These are phyloP conservation scores for Dicyrtomina minuta DNA, from an alignment of 2,888 invertebrate species.

Conservation along the genomic window DNA sequence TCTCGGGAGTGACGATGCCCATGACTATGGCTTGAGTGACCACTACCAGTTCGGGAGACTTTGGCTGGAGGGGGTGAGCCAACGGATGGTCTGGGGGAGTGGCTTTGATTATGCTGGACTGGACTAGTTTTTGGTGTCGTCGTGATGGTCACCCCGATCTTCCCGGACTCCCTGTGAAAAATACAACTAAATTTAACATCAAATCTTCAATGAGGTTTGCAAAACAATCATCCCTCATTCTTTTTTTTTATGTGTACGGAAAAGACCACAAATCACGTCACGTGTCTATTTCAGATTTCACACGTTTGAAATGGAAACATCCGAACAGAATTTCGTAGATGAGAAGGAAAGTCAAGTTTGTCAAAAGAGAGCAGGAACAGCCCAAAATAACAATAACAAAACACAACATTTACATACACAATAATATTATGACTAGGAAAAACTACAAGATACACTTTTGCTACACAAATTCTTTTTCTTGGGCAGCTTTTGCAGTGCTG, in stretches of 20 bases:
- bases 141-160: constrained; percentile 87
- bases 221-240: no score
- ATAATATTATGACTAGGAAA: no score
- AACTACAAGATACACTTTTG: no score
- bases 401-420: no score
- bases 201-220: constrained; percentile 6
- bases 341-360: no score
- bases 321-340: no score
- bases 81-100: constrained; percentile 16
- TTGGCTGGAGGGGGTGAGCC: constrained; percentile 45
- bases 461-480: no score
- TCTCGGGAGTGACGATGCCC: constrained; percentile 26
- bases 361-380: no score
- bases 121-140: constrained; percentile 62
- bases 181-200: constrained; percentile 22
- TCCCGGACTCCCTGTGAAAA: constrained; percentile 69
- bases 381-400: no score
- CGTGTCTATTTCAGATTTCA: no score
- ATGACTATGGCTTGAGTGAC: neutral
- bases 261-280: neutral
- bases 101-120: constrained; percentile 55
- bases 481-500: no score
- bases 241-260: constrained; percentile 4
- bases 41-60: constrained; percentile 36
- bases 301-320: no score